Conservation (phyloP, 2,888 invertebrate species). For the Amblyjoppa fuscipennis region DNA sequence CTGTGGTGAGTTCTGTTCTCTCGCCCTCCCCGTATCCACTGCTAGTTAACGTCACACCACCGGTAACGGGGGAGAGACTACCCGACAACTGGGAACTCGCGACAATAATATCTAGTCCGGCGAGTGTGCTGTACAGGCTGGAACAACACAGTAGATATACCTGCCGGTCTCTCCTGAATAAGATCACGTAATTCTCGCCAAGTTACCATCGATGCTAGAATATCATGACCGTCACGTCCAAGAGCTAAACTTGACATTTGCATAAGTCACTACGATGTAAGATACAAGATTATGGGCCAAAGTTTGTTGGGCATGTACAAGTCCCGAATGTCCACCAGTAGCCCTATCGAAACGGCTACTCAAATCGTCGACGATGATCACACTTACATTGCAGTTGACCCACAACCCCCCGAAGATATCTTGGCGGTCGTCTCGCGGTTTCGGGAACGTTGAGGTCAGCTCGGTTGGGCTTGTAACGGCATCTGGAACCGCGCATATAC, state of each 20-base stretch:
- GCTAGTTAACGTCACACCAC: conserved; percentile 62
- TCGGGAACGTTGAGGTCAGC: conserved; percentile 76
- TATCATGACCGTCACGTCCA: conserved; percentile 23
- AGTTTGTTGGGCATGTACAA: background rate
- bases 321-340: background rate
- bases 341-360: conserved; percentile 20
- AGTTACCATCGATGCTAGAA: conserved; percentile 23
- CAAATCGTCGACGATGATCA: conserved; percentile 43
- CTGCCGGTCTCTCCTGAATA: conserved; percentile 46
- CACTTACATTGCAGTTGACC: conserved; percentile 57
- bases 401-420: conserved; percentile 54
- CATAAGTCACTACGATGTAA: conserved; percentile 5
- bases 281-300: background rate
- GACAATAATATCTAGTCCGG: conserved; percentile 67
- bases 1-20: conserved; percentile 40
- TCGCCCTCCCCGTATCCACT: conserved; percentile 41
- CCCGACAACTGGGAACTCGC: conserved; percentile 68
- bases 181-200: conserved; percentile 55
- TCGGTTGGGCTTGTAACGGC: conserved; percentile 79
- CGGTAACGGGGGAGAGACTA: conserved; percentile 57
- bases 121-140: conserved; percentile 40
- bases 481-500: conserved; percentile 80
- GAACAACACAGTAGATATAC: conserved; percentile 44
- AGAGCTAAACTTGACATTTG: conserved; percentile 26
- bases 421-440: conserved; percentile 60